Conservation (phyloP, 2,113 vertebrate species). For the Lycocorax pyrrhopterus region DNA sequence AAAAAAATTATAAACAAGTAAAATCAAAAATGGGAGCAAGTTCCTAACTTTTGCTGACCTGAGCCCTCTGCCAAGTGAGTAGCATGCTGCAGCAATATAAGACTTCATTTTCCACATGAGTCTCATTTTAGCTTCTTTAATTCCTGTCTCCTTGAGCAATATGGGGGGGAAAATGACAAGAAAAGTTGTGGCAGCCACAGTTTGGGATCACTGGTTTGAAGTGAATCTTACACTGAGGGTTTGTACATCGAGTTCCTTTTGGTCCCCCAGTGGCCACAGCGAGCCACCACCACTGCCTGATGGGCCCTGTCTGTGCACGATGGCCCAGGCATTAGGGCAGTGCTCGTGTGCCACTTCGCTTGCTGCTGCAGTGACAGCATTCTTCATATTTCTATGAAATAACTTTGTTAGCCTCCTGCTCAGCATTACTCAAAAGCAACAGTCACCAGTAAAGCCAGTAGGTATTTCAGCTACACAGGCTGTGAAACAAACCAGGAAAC, state of each 20-base stretch:
- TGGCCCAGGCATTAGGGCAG: not conserved
- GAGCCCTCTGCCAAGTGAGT: not conserved
- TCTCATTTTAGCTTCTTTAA: not conserved
- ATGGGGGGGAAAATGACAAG: not conserved
- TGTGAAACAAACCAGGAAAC: not conserved
- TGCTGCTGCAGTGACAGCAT: not conserved
- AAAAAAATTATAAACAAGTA: not conserved
- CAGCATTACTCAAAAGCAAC: not conserved
- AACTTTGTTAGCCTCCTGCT: not conserved
- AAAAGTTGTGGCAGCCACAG: not conserved
- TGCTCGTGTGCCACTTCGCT: fast-evolving
- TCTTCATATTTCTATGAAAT: not conserved
- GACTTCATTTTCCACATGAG: not conserved
- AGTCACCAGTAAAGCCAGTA: not conserved
- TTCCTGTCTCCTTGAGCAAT: not conserved
- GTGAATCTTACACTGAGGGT: not conserved
- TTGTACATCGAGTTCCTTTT: not conserved
- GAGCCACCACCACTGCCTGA: not conserved
- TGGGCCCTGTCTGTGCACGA: not conserved
- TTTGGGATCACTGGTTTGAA: not conserved
- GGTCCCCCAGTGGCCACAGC: not conserved
- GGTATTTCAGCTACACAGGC: not conserved
- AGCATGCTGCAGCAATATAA: not conserved
- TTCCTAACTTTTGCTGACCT: not conserved
- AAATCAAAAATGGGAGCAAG: not conserved